Conservation (phyloP, 2,888 invertebrate species). For the Onthophagus sagittarius region DNA sequence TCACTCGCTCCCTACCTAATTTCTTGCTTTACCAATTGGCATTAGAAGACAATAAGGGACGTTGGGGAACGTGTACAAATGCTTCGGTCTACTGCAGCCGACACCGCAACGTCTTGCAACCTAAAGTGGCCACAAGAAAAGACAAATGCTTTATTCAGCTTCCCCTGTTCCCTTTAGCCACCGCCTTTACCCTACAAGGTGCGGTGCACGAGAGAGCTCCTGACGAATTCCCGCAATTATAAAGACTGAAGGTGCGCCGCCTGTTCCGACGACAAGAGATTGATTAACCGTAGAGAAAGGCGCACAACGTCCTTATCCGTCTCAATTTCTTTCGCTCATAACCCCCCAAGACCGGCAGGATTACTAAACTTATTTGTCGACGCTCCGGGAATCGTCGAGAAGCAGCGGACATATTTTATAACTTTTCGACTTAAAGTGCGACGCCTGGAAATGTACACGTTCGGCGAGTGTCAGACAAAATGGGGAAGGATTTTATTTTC, state of each 20-base stretch:
- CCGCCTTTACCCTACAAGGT: not conserved
- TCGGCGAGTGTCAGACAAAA: too few relatives aligned
- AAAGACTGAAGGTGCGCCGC: constrained; percentile 32
- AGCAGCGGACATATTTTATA: not conserved
- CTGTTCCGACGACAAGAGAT: constrained; percentile 28
- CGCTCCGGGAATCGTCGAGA: not conserved
- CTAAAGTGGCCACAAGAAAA: not conserved
- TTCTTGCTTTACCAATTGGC: not conserved
- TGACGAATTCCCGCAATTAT: constrained; percentile 29
- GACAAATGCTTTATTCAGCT: not conserved
- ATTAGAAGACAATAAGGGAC: not conserved
- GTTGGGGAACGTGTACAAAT: not conserved
- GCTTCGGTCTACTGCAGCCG: not conserved
- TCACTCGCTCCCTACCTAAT: not conserved
- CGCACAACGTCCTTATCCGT: constrained; percentile 16
- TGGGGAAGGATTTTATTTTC: too few relatives aligned
- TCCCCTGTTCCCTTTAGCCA: not conserved
- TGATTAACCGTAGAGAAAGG: constrained; percentile 29
- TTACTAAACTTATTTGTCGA: not conserved
- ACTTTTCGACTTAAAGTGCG: not conserved
- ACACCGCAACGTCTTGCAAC: not conserved
- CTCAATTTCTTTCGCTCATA: constrained; percentile 8
- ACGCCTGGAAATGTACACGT: not conserved
- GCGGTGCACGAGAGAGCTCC: not conserved
- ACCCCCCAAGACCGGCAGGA: not conserved